Percentiles rank a stretch among this genome's conserved stretches.
Conservation (phyloP, 2,113 vertebrate species). For the Microcebus griseorufus region DNA sequence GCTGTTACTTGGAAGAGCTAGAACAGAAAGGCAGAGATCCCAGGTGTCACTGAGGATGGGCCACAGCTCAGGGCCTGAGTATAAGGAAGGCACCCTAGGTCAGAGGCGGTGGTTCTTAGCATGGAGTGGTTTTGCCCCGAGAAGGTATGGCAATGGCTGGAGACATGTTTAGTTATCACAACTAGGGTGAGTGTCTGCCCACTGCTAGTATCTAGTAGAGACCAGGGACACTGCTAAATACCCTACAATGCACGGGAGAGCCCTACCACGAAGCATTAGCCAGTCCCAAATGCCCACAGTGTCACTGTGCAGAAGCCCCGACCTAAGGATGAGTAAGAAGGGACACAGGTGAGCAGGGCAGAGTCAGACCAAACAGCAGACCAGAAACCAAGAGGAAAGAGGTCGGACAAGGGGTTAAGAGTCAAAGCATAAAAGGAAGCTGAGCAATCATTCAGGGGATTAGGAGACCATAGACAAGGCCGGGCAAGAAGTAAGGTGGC, state of each 20-base stretch:
- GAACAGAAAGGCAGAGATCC: neutral
- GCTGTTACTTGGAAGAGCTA: neutral
- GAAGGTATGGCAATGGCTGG: neutral
- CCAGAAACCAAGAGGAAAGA: neutral
- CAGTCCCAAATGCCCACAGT: neutral
- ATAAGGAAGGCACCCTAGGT: neutral
- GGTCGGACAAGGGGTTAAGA: neutral
- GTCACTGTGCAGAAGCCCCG: neutral
- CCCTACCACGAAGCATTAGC: neutral
- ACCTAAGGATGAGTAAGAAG: neutral
- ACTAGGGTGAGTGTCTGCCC: neutral
- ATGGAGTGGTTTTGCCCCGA: neutral
- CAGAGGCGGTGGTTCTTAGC: neutral
- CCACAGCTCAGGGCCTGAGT: neutral
- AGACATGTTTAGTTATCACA: neutral
- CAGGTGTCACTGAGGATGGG: neutral
- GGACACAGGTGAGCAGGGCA: neutral
- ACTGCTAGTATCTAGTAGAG: neutral
- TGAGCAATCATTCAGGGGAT: neutral
- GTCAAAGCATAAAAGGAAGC: neutral
- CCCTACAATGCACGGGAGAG: accelerated
- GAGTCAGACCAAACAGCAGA: neutral
- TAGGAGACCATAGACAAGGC: neutral
- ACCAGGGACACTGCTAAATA: neutral
- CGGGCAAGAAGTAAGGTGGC: neutral